A percentile compares a stretch with the other conserved stretches of the same genome.
Evolutionary conservation across 2,113 vertebrate species (phyloP).

Genomic region (Indicator indicator): DNA sequence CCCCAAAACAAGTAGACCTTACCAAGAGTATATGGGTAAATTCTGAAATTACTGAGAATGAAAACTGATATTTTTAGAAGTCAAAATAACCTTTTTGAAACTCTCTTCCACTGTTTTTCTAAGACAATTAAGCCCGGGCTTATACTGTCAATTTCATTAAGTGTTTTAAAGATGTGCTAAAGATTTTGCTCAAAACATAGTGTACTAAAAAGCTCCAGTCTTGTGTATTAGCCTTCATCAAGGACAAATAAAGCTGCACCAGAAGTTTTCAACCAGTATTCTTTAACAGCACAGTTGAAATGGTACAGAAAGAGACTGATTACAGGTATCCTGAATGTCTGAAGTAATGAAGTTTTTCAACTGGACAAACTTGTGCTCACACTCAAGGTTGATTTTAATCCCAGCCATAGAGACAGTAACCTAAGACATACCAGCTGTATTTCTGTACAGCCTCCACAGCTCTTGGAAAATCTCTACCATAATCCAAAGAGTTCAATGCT

Average conservation of each 20-base stretch:
- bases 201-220: slow-evolving; percentile 50
- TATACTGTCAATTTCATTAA: neutral
- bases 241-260: slow-evolving; percentile 2
- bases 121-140: neutral
- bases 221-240: slow-evolving; percentile 26
- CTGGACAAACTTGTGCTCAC: neutral
- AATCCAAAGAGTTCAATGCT: slow-evolving; percentile 35
- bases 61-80: slow-evolving; percentile 9
- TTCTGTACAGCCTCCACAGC: neutral
- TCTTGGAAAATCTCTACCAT: slow-evolving; percentile 23
- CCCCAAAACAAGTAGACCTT: neutral
- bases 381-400: slow-evolving; percentile 11
- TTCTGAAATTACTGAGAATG: neutral
- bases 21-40: neutral
- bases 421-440: neutral
- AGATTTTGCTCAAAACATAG: slow-evolving; percentile 45
- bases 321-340: slow-evolving; percentile 29
- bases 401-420: neutral
- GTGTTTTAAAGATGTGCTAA: slow-evolving; percentile 39
- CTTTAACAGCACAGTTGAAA: slow-evolving; percentile 77
- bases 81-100: slow-evolving; percentile 26
- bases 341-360: slow-evolving; percentile 9
- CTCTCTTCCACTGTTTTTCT: neutral
- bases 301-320: slow-evolving; percentile 25
- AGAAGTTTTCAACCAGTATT: slow-evolving; percentile 28